Evolutionary conservation across 2,797 vertebrate genomes (phyloP), one percentile per base, ranked within the genome.

Genomic region (Alcedo quadribrachys): DNA sequence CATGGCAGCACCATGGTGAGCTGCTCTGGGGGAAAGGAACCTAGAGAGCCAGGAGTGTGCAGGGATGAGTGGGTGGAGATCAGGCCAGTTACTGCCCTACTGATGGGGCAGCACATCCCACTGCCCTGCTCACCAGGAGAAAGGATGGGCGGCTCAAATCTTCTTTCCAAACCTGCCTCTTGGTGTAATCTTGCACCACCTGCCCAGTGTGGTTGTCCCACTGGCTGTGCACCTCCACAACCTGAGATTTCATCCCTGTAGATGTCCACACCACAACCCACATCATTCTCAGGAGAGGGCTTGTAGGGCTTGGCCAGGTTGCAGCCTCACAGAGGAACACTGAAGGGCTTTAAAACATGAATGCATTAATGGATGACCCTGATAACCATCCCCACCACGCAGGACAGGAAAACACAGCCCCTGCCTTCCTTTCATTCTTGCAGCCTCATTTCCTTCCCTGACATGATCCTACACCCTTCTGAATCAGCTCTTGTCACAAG

Each of bases 81-180:
- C 0, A 5, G 33, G 50, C 1, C 13, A 68, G 53, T 45, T 58
- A 28, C 21, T 16, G 32, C 57, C 82, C 48, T 40, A 11, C 30
- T 0, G 1, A 4, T 1, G 16, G 55, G 32, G 50, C 55, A 73
- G 45, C 2, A 0, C 8, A 8, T 46, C 11, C 11, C 12, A 3
- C 45, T 28, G n/a, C 8, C 32, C 1, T 9, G 11, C 24, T 42
- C 2, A 0, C 15, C n/a, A 14, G 27, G 37, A 46, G 55, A 80
- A 60, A 43, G 0, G 0, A 8, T 2, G 35, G 27, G 46, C 0
- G 0, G 14, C 46, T 73, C 37, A 25, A 61, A 14, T 63, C 24
- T 86, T 30, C 18, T 24, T 83, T 81, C 69, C 27, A 24, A 43
- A 17, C 11, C 25, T 7, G 3, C 15, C n/a, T 68, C 48, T 55